A percentile compares a stretch with the other conserved stretches of the same genome.
phyloP scores from a whole-genome alignment of 2,797 vertebrate genomes.

The Babyrousa celebensis region DNA sequence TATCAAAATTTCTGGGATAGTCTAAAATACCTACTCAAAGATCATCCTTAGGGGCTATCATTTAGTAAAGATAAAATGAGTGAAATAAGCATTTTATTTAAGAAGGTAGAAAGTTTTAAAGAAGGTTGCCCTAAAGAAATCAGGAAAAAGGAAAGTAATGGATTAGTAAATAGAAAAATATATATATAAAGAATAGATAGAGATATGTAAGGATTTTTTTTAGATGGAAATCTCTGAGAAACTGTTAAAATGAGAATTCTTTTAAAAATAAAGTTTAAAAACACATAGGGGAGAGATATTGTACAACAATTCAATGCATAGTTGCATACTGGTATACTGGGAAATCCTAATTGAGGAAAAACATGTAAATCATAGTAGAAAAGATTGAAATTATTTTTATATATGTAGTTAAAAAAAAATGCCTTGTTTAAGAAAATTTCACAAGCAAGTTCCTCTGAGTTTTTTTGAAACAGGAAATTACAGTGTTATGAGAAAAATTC shows the following conservation, averaged over 20 bases:
- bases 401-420: neutral
- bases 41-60: neutral
- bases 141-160: neutral
- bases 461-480: neutral
- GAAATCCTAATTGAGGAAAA: constrained; percentile 43
- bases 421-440: constrained; percentile 35
- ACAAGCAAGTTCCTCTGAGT: constrained; percentile 33
- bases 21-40: constrained; percentile 56
- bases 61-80: constrained; percentile 58
- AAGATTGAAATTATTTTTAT: neutral
- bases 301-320: neutral
- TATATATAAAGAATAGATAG: neutral
- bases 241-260: constrained; percentile 22
- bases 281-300: neutral
- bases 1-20: constrained; percentile 49
- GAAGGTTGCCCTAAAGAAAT: neutral
- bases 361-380: neutral
- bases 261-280: constrained; percentile 29
- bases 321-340: neutral
- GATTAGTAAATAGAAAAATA: constrained; percentile 26
- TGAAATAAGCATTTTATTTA: constrained; percentile 39
- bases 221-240: neutral
- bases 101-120: constrained; percentile 16
- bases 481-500: neutral
- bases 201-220: neutral